Evolutionary conservation across 1,140 invertebrate species (phyloP), one percentile per base, ranked within the genome.

Genomic region (Lepidotrigona ventralis): DNA sequence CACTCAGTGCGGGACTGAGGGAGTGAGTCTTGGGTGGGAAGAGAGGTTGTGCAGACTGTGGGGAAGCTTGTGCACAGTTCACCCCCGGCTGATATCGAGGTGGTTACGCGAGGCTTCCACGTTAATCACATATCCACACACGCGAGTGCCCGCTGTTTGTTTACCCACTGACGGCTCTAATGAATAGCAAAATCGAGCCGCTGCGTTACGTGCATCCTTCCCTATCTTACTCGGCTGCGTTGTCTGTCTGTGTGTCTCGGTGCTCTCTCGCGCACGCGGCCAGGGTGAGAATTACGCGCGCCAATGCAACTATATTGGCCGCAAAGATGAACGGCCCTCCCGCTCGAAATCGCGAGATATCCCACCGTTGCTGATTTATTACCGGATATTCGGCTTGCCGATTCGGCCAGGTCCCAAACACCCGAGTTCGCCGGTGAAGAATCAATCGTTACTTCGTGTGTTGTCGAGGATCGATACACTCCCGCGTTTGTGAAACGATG

Each of bases 131-230:
- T 91, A 92, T 91, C 85, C 90, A 87, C 90, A 89, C 88, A 90
- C 87, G 84, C 82, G 82, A 85, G 81, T 77, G 81, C 79, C 88
- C 81, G 83, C 87, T 91, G 88, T 92, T 92, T 92, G 90, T 92
- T 92, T 92, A 90, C 88, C 79, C 84, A 86, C 87, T 88, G 90
- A 91, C 87, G 88, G 91, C 89, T 91, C 88, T 90, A 92, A 92
- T 90, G 89, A 93, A 93, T 93, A 91, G 92, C 91, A 90, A 93
- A 93, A 93, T 93, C 90, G 90, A 90, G 90, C 87, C 79, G 51
- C 69, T 79, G 29, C 86, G 84, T 88, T 88, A 79, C 80, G 81
- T 87, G 81, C 88, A 75, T 81, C 73, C 88, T 79, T 76, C 56
- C 74, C 58, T 63, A 64, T 64, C n/a, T 1, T 6, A 5, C 58